These are phyloP conservation scores for Capitulum mitella DNA, from an alignment of 2,888 invertebrate genomes.

Conservation along the genomic window DNA sequence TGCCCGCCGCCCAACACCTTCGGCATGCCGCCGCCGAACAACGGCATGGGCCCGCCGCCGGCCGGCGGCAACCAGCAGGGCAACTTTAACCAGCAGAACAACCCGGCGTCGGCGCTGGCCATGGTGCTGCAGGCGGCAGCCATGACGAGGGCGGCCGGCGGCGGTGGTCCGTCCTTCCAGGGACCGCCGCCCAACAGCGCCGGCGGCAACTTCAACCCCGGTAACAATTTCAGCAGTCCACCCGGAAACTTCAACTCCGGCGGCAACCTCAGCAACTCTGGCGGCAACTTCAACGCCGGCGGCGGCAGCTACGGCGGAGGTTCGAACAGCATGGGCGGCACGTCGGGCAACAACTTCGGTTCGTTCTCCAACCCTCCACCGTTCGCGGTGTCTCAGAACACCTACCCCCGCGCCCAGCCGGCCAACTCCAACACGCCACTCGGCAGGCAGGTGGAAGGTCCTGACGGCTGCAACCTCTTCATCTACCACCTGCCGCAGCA, in stretches of 20 bases:
- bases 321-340: too few species aligned
- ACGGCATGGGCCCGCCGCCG: background rate
- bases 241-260: slow-evolving; percentile 7
- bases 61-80: background rate
- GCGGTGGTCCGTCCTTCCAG: background rate
- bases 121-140: slow-evolving; percentile 12
- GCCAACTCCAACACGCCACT: slow-evolving; percentile 32
- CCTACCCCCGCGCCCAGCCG: background rate
- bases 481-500: slow-evolving; percentile 99
- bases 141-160: background rate
- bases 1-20: background rate
- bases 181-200: background rate
- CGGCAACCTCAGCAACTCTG: background rate
- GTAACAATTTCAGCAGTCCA: background rate
- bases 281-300: background rate
- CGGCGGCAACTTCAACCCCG: background rate
- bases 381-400: background rate
- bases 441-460: slow-evolving; percentile 87
- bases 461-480: slow-evolving; percentile 97
- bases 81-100: background rate
- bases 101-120: background rate
- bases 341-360: background rate
- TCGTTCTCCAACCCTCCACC: background rate
- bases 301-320: background rate
- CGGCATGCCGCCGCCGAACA: background rate